Base-by-base conservation (phyloP, 2,113 vertebrate species). In the Marmota flaviventris region DNA sequence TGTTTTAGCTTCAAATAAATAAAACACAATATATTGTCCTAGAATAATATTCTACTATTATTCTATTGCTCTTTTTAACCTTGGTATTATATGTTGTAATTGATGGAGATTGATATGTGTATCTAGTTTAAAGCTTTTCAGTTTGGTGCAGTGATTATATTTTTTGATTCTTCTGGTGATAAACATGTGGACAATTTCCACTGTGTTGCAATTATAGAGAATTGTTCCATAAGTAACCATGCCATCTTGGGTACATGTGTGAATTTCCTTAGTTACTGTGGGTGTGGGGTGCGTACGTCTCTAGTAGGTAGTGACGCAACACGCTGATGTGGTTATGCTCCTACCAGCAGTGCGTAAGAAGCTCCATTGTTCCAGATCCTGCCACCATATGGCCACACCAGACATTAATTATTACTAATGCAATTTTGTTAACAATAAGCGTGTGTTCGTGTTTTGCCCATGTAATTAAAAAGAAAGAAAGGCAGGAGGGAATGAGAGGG, bases 361-460 rank as follows among this genome's bases (percentile, higher is more conserved):
- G 7, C 24, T 3, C 37, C 3, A 25, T 67, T 78, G 27, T 88
- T 88, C 29, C 65, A 61, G 51, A 48, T 79, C 67, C 87, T 92
- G 63, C 65, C 88, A 67, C 32, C 42, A 39, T 22, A 61, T 69
- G 14, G 32, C 39, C 63, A 53, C 2, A 20, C 39, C 72, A 89
- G 77, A 82, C 27, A 27, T 61, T 91, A 76, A 86, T 86, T 87
- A 78, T 77, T 76, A 25, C 34, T 79, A 88, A 88, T 78, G 29
- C 6, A 72, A 61, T 69, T 91, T 94, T 93, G 75, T 72, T 77
- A 75, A 69, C 14, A 42, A 61, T 56, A 82, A 89, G 14, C 91
- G 48, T 58, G 78, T 85, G n/a, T 85, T 85, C 25, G 7, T 85
- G 56, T 51, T 77, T 89, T 65, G 53, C 58, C 39, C n/a, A 6